Evolutionary conservation across 2,113 vertebrate genomes (phyloP).

Genomic region (Corvus moneduloides): DNA sequence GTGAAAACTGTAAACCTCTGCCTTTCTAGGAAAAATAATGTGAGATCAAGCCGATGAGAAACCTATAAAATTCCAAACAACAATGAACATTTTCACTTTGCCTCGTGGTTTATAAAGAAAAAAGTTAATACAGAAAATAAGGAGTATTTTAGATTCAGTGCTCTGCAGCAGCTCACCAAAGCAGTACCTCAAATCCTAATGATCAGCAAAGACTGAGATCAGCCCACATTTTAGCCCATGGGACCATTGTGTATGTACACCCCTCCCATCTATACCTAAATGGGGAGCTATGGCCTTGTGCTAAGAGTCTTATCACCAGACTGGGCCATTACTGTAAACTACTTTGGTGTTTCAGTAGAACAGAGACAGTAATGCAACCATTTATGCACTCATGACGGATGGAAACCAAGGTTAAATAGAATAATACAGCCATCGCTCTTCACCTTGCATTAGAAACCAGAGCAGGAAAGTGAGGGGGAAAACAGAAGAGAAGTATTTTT

Average conservation of each 20-base stretch:
- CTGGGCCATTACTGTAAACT: background rate
- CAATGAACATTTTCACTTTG: background rate
- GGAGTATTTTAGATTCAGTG: background rate
- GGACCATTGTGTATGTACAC: background rate
- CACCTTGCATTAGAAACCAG: background rate
- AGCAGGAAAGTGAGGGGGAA: background rate
- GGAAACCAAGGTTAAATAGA: background rate
- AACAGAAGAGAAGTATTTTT: background rate
- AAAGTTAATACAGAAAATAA: background rate
- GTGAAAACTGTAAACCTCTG: background rate
- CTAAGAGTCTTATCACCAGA: background rate
- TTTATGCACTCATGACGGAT: conserved; percentile 1
- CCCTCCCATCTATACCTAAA: background rate
- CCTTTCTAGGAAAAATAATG: background rate
- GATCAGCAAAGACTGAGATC: background rate
- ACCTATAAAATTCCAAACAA: background rate
- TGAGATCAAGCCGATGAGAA: background rate
- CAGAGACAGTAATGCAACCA: background rate
- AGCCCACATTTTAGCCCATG: background rate
- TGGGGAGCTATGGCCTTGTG: background rate
- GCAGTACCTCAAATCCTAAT: background rate
- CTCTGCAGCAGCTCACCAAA: background rate
- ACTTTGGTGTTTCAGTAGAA: conserved; percentile 2
- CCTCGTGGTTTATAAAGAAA: background rate
- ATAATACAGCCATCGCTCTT: background rate